A percentile compares a stretch with the other conserved stretches of the same genome.
These are phyloP conservation scores for Rosalia funebris DNA, from an alignment of 2,888 invertebrate species.

Conservation along the genomic window DNA sequence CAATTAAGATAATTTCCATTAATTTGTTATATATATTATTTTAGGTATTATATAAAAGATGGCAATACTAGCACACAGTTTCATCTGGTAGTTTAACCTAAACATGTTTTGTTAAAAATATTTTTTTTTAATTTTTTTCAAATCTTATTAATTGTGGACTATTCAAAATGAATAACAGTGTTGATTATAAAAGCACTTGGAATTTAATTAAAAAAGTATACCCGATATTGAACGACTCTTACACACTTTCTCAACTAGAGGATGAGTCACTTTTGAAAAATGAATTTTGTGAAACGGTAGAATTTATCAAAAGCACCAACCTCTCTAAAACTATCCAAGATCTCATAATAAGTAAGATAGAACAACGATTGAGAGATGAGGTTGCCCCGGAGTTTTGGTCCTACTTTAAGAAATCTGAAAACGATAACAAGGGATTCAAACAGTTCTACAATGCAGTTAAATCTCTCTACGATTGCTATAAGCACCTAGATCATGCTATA, in stretches of 20 bases:
- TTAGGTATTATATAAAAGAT: too few species aligned
- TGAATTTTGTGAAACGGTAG: slow-evolving; percentile 57
- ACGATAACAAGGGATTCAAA: slow-evolving; percentile 71
- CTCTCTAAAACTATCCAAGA: slow-evolving; percentile 60
- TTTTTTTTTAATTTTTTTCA: too few species aligned
- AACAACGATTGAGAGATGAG: slow-evolving; percentile 70
- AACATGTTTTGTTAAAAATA: not conserved
- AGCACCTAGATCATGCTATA: slow-evolving; percentile 68
- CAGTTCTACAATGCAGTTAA: slow-evolving; percentile 75
- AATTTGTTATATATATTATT: too few species aligned
- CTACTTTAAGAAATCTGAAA: slow-evolving; percentile 68
- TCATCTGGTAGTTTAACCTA: too few species aligned
- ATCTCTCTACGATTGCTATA: slow-evolving; percentile 69
- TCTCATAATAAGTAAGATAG: slow-evolving; percentile 63
- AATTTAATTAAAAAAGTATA: slow-evolving; percentile 52
- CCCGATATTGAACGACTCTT: slow-evolving; percentile 54
- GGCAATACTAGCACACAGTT: too few species aligned
- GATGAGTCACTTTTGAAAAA: slow-evolving; percentile 49
- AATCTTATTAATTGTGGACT: too few species aligned
- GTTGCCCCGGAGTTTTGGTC: slow-evolving; percentile 75
- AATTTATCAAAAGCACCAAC: slow-evolving; percentile 56
- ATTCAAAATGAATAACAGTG: slow-evolving; percentile 27
- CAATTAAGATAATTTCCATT: too few species aligned
- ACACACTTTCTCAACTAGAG: slow-evolving; percentile 36
- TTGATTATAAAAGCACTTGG: slow-evolving; percentile 49